These are phyloP conservation scores for Notodonta ziczac DNA, from an alignment of 2,888 invertebrate genomes.

Conservation along the genomic window DNA sequence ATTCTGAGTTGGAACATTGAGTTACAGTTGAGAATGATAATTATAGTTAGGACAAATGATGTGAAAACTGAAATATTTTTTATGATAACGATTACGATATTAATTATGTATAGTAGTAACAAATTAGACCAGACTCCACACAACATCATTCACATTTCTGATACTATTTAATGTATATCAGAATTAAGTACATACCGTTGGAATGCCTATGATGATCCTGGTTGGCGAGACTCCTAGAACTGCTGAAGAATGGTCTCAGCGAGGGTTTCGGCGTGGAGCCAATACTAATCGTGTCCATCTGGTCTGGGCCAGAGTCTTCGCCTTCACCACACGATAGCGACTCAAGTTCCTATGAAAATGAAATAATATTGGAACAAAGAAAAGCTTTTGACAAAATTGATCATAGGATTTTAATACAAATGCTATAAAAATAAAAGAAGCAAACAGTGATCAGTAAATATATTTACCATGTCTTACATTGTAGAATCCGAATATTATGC, in stretches of 20 bases:
- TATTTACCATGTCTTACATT: no score
- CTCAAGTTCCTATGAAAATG: conserved; percentile 90
- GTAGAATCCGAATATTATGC: neutral
- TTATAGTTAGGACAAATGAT: neutral
- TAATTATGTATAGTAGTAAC: neutral
- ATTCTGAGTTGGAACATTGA: neutral
- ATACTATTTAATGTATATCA: neutral
- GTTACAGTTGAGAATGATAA: neutral
- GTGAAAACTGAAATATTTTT: neutral
- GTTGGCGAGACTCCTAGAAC: conserved; percentile 90
- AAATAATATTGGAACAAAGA: neutral
- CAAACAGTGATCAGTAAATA: no score
- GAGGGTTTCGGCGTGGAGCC: conserved; percentile 99
- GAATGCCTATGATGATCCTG: conserved; percentile 79
- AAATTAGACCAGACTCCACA: conserved; percentile 1
- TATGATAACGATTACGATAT: neutral
- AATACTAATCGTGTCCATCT: conserved; percentile 96
- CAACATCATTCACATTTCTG: neutral
- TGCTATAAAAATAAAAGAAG: neutral
- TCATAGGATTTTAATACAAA: neutral
- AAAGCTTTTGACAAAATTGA: neutral
- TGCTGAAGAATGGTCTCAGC: conserved; percentile 97
- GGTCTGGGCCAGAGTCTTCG: conserved; percentile 96
- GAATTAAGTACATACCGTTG: conserved; percentile 59
- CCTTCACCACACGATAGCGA: conserved; percentile 93